Conservation (phyloP, 2,888 invertebrate species). For the Torymus aiolomorphi region DNA sequence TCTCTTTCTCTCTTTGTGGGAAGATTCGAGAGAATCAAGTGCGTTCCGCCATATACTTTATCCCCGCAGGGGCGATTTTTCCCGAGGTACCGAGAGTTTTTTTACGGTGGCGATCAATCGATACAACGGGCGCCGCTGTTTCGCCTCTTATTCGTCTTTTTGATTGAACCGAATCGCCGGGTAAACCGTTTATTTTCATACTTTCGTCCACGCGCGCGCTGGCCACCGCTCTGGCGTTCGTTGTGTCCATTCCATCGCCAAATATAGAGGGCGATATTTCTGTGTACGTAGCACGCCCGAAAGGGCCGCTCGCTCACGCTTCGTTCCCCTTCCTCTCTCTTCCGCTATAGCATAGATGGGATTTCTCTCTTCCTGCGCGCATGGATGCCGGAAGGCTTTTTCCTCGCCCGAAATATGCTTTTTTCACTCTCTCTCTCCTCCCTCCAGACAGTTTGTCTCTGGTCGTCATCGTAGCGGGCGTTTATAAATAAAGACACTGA, state of each 20-base stretch:
- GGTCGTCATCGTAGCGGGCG: neutral
- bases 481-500: slow-evolving; percentile 29
- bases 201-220: neutral
- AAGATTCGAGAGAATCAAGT: slow-evolving; percentile 36
- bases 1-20: slow-evolving; percentile 4
- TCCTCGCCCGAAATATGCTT: slow-evolving; percentile 23
- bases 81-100: neutral
- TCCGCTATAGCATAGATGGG: neutral
- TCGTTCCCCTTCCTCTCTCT: neutral
- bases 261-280: slow-evolving; percentile 8
- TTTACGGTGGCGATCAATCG: neutral
- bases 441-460: neutral
- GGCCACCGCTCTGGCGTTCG: too few relatives aligned
- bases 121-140: neutral
- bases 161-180: too few relatives aligned
- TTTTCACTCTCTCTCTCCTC: neutral
- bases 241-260: neutral
- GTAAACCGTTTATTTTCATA: slow-evolving; percentile 28
- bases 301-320: neutral
- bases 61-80: slow-evolving; percentile 11
- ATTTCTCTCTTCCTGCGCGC: neutral
- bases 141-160: too few relatives aligned
- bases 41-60: slow-evolving; percentile 27
- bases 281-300: slow-evolving; percentile 14
- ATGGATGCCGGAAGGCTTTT: slow-evolving; percentile 18